Base-by-base conservation (phyloP, 2,888 invertebrate species). In the Lissonota sp. region DNA sequence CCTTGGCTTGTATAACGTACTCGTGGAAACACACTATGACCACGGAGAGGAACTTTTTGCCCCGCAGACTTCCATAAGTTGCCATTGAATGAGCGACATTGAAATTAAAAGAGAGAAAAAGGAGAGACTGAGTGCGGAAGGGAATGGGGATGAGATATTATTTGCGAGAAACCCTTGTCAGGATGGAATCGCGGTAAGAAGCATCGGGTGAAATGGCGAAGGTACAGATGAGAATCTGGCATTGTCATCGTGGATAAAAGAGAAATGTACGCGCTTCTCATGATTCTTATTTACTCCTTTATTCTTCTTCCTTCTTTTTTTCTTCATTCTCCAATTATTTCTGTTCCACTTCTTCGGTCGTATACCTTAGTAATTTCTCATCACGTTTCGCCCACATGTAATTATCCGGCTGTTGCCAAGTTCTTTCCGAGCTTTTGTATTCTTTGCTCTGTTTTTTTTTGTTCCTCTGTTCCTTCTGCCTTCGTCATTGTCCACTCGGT, bases 31-130 rank as follows among this genome's bases (percentile, higher is more conserved):
- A 10, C 10, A 44, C 51, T 49, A 6, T 12, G 26, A 64, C 78
- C 83, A 86, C 81, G 86, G 86, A 87, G 87, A 87, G 86, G 85
- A 90, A 90, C 88, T 89, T 80, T 69, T 89, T 87, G 85, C 86
- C 84, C 85, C 87, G 85, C 86, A 87, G 86, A 87, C 88, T 88
- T 88, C 84, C 89, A 88, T 90, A 90, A 90, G 89, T 89, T 88
- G 87, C 87, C 49, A 86, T 87, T 90, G 86, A 90, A 90, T 88
- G 89, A 86, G 44, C 39, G 86, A 88, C 90, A 88, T 88, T 84
- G 88, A 85, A 88, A 90, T 90, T 88, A 90, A 90, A 89, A 88
- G 87, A 83, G 83, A 84, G 83, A 85, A 84, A 85, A 83, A 84
- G 76, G 79, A 49, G 70, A 57, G 64, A 62, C n/a, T n/a, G 66